Evolutionary conservation across 2,888 invertebrate genomes (phyloP).

Genomic region (Polymixis flavicincta): DNA sequence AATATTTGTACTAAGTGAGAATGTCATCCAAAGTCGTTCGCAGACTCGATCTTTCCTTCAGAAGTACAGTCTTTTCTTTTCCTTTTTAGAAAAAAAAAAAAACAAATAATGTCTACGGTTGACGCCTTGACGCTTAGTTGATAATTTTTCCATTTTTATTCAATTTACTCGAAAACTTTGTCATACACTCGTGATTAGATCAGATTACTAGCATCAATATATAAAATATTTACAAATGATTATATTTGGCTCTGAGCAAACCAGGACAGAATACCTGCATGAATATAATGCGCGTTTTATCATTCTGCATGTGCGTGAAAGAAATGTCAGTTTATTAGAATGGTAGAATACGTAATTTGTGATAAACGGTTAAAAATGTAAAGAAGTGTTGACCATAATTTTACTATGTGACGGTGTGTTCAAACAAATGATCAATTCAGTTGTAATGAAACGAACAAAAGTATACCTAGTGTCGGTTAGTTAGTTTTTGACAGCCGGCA

Average conservation of each 20-base stretch:
- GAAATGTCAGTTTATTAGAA: constrained; percentile 83
- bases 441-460: constrained; percentile 85
- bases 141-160: constrained; percentile 74
- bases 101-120: constrained; percentile 81
- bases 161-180: constrained; percentile 61
- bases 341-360: constrained; percentile 76
- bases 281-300: constrained; percentile 81
- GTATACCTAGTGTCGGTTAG: constrained; percentile 77
- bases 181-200: constrained; percentile 68
- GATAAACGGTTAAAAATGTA: constrained; percentile 79
- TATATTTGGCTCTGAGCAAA: constrained; percentile 65
- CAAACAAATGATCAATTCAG: constrained; percentile 69
- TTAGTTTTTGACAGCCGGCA: constrained; percentile 87
- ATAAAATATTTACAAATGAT: constrained; percentile 75
- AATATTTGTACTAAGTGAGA: constrained; percentile 7
- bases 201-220: constrained; percentile 61
- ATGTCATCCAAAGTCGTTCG: constrained; percentile 14
- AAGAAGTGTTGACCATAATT: constrained; percentile 66
- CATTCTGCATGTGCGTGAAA: constrained; percentile 87
- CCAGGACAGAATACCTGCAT: constrained; percentile 69
- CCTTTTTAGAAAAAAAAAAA: constrained; percentile 61
- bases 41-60: not conserved
- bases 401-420: constrained; percentile 67
- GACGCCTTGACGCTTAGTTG: constrained; percentile 86
- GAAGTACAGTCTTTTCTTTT: not conserved